phyloP scores from a whole-genome alignment of 2,888 invertebrate genomes.

The Parnassius mnemosyne region DNA sequence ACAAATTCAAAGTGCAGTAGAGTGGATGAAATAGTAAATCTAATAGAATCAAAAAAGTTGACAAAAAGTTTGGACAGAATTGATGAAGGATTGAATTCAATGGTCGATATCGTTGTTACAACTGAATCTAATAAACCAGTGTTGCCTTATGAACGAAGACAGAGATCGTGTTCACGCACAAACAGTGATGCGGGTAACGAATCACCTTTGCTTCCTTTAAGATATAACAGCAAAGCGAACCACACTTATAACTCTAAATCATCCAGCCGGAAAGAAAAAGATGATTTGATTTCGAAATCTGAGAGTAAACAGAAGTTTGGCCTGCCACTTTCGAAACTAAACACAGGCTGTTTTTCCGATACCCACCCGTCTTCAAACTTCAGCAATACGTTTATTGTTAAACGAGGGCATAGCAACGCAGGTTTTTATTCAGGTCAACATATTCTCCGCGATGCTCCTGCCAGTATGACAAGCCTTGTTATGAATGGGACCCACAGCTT shows the following conservation, averaged over 20 bases:
- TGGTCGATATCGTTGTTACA: conserved; percentile 86
- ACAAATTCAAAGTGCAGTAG: conserved; percentile 64
- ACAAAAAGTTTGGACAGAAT: conserved; percentile 90
- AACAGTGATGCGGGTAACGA: conserved; percentile 66
- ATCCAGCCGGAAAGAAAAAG: conserved; percentile 51
- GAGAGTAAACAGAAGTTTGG: conserved; percentile 61
- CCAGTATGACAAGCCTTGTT: conserved; percentile 72
- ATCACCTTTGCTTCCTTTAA: conserved; percentile 60
- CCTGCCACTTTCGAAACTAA: conserved; percentile 52
- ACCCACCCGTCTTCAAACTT: conserved; percentile 45
- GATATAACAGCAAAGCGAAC: conserved; percentile 52
- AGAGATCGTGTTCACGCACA: conserved; percentile 64
- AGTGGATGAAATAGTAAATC: conserved; percentile 74
- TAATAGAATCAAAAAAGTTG: conserved; percentile 81
- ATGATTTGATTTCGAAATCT: conserved; percentile 46
- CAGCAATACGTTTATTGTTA: conserved; percentile 80
- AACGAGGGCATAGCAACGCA: conserved; percentile 82
- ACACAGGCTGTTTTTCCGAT: conserved; percentile 21
- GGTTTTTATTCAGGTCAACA: conserved; percentile 83
- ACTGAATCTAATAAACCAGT: conserved; percentile 71
- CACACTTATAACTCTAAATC: conserved; percentile 55
- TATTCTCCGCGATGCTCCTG: conserved; percentile 69
- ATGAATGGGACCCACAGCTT: conserved; percentile 69
- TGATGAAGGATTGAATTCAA: conserved; percentile 85
- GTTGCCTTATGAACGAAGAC: conserved; percentile 69